These are phyloP conservation scores for Sinohyriopsis cumingii DNA, from an alignment of 2,888 invertebrate species.

Conservation along the genomic window DNA sequence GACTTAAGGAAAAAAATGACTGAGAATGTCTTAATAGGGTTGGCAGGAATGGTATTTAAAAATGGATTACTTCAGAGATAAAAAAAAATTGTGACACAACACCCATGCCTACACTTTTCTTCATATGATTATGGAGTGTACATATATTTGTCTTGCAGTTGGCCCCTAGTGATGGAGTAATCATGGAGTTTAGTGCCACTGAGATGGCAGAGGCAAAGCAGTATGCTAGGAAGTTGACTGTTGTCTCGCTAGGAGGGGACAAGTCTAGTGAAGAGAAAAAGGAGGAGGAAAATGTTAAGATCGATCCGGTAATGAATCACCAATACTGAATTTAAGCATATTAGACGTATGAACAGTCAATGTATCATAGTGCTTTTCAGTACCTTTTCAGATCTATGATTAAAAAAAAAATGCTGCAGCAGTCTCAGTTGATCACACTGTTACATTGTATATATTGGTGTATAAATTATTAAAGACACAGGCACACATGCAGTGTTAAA, in stretches of 20 bases:
- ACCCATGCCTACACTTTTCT: no score
- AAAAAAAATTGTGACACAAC: no score
- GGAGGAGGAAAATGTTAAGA: constrained; percentile 60
- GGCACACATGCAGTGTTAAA: no score
- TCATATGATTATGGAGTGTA: no score
- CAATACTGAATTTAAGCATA: not conserved
- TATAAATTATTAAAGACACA: no score
- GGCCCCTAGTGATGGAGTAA: constrained; percentile 87
- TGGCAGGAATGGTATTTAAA: no score
- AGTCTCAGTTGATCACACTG: no score
- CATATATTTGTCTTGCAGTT: constrained; percentile 75
- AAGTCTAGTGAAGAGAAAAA: constrained; percentile 58
- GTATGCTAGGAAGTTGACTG: constrained; percentile 86
- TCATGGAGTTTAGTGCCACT: constrained; percentile 86
- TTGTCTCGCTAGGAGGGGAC: constrained; percentile 73
- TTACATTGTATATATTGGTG: no score
- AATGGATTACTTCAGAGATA: no score
- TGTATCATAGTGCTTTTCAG: not conserved
- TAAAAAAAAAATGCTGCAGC: not conserved
- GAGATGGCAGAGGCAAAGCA: constrained; percentile 80
- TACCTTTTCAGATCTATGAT: not conserved
- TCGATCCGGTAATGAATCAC: constrained; percentile 52
- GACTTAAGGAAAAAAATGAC: no score
- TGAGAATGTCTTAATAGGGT: no score
- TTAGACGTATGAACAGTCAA: not conserved